phyloP scores from a whole-genome alignment of 2,888 invertebrate species.

The Andrena trimmerana region DNA sequence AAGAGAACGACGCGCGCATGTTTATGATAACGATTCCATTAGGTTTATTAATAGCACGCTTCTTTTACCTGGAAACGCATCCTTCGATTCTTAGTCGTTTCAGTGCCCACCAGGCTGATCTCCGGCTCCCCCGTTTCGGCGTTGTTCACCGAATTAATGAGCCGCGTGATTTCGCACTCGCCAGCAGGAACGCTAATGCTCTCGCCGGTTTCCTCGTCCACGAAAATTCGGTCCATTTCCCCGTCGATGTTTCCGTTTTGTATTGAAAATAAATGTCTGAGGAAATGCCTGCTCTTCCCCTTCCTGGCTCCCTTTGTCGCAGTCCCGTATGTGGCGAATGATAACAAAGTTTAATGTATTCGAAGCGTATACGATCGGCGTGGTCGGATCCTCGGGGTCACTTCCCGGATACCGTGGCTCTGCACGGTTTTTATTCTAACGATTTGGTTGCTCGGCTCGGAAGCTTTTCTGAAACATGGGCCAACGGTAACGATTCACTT shows the following conservation, averaged over 20 bases:
- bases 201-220: conserved; percentile 82
- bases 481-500: background rate
- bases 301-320: conserved; percentile 7
- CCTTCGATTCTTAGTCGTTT: conserved; percentile 61
- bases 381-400: conserved; percentile 74
- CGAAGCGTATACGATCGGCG: conserved; percentile 20
- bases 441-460: conserved; percentile 6
- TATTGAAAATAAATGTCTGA: background rate
- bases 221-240: conserved; percentile 72
- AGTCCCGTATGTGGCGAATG: conserved; percentile 19
- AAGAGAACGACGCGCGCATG: no score
- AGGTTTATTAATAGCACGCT: background rate
- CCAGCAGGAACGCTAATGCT: conserved; percentile 64
- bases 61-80: conserved; percentile 78
- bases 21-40: background rate
- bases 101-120: conserved; percentile 39
- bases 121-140: conserved; percentile 82
- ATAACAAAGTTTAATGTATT: conserved; percentile 43
- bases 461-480: conserved; percentile 37
- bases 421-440: conserved; percentile 60
- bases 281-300: conserved; percentile 3
- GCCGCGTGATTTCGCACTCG: conserved; percentile 41
- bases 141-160: conserved; percentile 71
- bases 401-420: conserved; percentile 77
- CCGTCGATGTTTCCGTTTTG: background rate